Evolutionary conservation across 2,797 vertebrate genomes (phyloP), one percentile per base, ranked within the genome.

Genomic region (Loris lydekkerianus): DNA sequence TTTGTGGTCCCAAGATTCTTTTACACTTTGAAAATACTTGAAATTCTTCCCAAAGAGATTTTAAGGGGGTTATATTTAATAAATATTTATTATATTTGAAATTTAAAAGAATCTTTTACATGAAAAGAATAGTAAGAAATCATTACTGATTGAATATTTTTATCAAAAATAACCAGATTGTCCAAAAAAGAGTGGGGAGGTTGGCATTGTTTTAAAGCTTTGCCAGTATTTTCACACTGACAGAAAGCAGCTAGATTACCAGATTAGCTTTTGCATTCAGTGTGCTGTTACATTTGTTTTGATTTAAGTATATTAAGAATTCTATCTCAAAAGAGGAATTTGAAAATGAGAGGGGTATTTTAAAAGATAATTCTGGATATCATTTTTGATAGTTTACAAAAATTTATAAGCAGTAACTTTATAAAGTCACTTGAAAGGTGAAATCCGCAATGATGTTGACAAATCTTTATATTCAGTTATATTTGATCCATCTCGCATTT

Each of bases 221-320:
- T 81, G 29, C 37, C 49, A 87, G 34, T 37, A 53, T 86, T 18
- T 69, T 85, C 81, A 61, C 53, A 80, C 29, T 37, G 21, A 83
- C 5, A 75, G 21, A 20, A 60, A 53, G 81, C 1, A 60, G 18
- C n/a, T 65, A 72, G 58, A 37, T 85, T 53, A 73, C 2, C 4
- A 8, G 29, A 53, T 10, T 27, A 65, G 15, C 11, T 70, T 97
- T 29, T 89, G 18, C 23, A 31, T 58, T 89, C 31, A 80, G n/a
- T n/a, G 18, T 37, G 67, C 58, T 69, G 20, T 61, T 82, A 4
- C 49, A n/a, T 78, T 80, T 78, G 27, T 49, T 84, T 67, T 78
- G 17, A 13, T 72, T 90, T 58, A 84, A 86, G 5, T 56, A 58
- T 40, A 60, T 72, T 72, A 86, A 75, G 40, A 97, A 96, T 58